Percentiles rank a stretch among this genome's conserved stretches.
Conservation (phyloP, 1,140 invertebrate species). For the Cydia strobilella region DNA sequence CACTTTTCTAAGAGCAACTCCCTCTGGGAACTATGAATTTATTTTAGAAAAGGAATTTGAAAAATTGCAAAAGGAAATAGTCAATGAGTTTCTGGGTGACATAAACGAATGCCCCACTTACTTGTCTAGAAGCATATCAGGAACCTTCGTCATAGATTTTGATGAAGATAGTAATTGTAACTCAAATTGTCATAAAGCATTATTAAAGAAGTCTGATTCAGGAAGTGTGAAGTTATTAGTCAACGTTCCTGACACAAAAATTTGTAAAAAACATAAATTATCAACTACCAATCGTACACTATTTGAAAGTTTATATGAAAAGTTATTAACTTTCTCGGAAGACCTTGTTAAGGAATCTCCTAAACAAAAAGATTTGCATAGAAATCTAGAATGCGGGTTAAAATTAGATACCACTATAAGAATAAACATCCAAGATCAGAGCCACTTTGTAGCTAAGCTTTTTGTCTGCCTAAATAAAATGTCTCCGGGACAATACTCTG, state of each 20-base stretch:
- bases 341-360: constrained; percentile 24
- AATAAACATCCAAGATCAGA: constrained; percentile 39
- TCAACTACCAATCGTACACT: constrained; percentile 35
- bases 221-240: constrained; percentile 56
- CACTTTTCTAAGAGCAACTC: constrained; percentile 45
- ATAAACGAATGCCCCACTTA: constrained; percentile 42
- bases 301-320: constrained; percentile 38
- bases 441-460: constrained; percentile 38
- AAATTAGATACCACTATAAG: constrained; percentile 47
- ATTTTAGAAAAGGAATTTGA: constrained; percentile 66
- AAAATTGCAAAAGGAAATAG: constrained; percentile 45
- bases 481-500: constrained; percentile 45
- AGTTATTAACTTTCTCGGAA: constrained; percentile 35
- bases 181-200: constrained; percentile 42
- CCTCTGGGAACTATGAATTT: constrained; percentile 53
- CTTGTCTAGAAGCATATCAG: constrained; percentile 46
- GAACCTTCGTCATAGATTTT: constrained; percentile 48
- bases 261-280: constrained; percentile 30
- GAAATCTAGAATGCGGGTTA: constrained; percentile 49
- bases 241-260: constrained; percentile 32
- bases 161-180: constrained; percentile 33
- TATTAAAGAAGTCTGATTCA: constrained; percentile 51
- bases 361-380: constrained; percentile 9
- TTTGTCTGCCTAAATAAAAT: constrained; percentile 47
- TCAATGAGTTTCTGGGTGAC: constrained; percentile 44